Percentiles rank a stretch among this genome's conserved stretches.
Evolutionary conservation across 2,888 invertebrate genomes (phyloP).

Genomic region (Drosophila sordidula): DNA sequence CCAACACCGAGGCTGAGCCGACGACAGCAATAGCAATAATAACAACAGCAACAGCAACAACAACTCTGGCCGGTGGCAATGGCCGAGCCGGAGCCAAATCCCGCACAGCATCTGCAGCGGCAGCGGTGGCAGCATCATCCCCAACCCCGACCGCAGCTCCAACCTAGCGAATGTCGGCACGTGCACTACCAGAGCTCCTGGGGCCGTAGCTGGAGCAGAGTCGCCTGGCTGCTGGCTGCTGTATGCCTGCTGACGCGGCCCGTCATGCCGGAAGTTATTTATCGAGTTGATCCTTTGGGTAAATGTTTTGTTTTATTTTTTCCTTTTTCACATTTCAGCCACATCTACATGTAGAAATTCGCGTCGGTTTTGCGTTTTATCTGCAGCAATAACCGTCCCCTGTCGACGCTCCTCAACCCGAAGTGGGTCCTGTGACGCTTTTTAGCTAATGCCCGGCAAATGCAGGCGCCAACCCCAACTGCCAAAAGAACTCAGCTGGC

Average conservation of each 20-base stretch:
- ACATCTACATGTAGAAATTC: conserved; percentile 54
- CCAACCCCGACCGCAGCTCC: conserved; percentile 17
- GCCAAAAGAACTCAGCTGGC: conserved; percentile 30
- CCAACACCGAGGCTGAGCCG: conserved; percentile 23
- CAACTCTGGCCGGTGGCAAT: conserved; percentile 58
- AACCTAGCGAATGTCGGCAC: conserved; percentile 64
- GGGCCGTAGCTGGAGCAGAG: conserved; percentile 55
- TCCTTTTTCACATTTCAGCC: conserved; percentile 46
- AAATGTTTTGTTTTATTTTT: conserved; percentile 72
- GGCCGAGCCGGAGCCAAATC: conserved; percentile 41
- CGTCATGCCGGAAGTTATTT: conserved; percentile 84
- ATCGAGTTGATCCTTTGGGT: conserved; percentile 85
- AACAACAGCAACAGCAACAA: conserved; percentile 31
- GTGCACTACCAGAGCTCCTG: conserved; percentile 60
- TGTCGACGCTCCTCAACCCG: conserved; percentile 6
- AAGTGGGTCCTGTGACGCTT: conserved; percentile 33
- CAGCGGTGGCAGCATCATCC: conserved; percentile 24
- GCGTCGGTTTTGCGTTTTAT: conserved; percentile 55
- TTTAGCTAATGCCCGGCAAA: conserved; percentile 49
- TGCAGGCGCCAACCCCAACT: conserved; percentile 43
- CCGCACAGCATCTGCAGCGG: conserved; percentile 59
- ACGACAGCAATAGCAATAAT: conserved; percentile 38
- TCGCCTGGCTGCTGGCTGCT: conserved; percentile 77
- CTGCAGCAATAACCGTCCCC: conserved; percentile 56
- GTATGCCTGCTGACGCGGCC: conserved; percentile 80